phyloP scores from a whole-genome alignment of 1,140 invertebrate species.

The Philotrypesis tridentata region DNA sequence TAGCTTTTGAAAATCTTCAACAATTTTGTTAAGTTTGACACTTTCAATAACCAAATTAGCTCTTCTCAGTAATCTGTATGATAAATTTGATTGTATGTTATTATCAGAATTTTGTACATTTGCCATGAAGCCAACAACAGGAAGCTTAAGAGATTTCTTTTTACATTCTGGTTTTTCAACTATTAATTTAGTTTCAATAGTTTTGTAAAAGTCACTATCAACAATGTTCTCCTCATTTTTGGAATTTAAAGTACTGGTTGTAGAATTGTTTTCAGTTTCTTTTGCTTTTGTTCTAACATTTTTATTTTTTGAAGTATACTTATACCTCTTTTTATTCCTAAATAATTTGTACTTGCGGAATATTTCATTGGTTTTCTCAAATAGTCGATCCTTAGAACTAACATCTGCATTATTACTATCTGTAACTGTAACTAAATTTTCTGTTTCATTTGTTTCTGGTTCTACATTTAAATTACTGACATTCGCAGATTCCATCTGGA shows the following conservation, averaged over 20 bases:
- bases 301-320: constrained; percentile 46
- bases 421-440: background rate
- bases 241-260: constrained; percentile 4
- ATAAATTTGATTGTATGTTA: constrained; percentile 62
- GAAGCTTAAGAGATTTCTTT: constrained; percentile 51
- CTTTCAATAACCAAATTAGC: constrained; percentile 77
- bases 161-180: constrained; percentile 56
- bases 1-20: constrained; percentile 75
- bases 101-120: constrained; percentile 58
- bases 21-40: constrained; percentile 76
- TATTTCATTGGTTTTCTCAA: constrained; percentile 55
- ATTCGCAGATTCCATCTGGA: background rate
- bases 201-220: constrained; percentile 58
- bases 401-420: background rate
- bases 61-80: constrained; percentile 74
- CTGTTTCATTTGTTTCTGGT: background rate
- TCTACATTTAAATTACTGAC: background rate
- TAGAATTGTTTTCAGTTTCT: background rate
- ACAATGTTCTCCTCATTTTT: constrained; percentile 29
- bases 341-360: constrained; percentile 59
- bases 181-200: constrained; percentile 61
- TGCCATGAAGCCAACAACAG: constrained; percentile 64
- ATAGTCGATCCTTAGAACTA: constrained; percentile 32
- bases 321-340: constrained; percentile 52
- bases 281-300: background rate